These are phyloP conservation scores for Aleiodes leptofemur DNA, from an alignment of 2,888 invertebrate genomes.

Conservation along the genomic window DNA sequence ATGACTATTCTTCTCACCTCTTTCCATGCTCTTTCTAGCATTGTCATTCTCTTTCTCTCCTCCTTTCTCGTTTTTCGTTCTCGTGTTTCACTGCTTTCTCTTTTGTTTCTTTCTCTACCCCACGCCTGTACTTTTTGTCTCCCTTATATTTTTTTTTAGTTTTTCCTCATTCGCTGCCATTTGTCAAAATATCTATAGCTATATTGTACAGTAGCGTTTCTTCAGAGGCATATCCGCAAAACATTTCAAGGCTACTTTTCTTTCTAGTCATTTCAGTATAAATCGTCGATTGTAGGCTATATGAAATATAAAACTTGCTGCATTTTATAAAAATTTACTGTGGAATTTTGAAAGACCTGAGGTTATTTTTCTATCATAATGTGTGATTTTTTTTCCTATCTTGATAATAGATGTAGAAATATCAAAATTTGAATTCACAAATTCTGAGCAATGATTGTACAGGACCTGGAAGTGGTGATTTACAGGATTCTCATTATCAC, in stretches of 20 bases:
- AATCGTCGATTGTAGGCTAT: slow-evolving; percentile 18
- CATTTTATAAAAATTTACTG: not conserved
- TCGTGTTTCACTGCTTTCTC: not conserved
- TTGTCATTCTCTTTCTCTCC: slow-evolving; percentile 29
- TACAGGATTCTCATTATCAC: no score
- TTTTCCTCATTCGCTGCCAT: slow-evolving; percentile 40
- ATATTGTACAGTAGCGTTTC: not conserved
- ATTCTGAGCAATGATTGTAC: no score
- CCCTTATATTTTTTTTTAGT: slow-evolving; percentile 34
- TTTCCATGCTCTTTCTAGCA: slow-evolving; percentile 21
- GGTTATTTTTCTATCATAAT: no score
- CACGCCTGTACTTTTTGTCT: slow-evolving; percentile 23
- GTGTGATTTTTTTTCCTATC: no score
- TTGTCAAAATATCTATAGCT: slow-evolving; percentile 45
- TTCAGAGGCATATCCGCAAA: slow-evolving; percentile 13
- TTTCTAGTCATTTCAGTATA: slow-evolving; percentile 2
- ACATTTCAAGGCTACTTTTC: slow-evolving; percentile 16
- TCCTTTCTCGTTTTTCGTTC: slow-evolving; percentile 8
- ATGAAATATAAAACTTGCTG: not conserved
- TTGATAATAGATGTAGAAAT: no score
- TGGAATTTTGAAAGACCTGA: not conserved
- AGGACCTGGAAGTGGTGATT: no score
- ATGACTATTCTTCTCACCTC: slow-evolving; percentile 22
- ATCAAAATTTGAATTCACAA: no score
- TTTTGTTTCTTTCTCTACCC: not conserved